Percentiles rank a stretch among this genome's conserved stretches.
Conservation (phyloP, 2,113 vertebrate genomes). For the Ceyx margarethae region DNA sequence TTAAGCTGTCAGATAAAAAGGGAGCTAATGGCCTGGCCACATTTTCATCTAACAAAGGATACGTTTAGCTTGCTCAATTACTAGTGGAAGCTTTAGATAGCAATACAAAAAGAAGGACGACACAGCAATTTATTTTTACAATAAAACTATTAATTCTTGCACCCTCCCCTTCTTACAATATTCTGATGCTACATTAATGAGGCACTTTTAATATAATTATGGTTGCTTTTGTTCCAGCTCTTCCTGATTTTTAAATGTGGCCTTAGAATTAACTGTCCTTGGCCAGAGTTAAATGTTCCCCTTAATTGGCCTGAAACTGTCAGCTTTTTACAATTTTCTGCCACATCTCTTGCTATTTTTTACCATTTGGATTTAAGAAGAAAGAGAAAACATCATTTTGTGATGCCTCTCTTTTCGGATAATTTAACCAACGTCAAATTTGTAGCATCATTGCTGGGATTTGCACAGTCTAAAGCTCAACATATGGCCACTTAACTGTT, state of each 20-base stretch:
- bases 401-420: not conserved
- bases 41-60: conserved; percentile 52
- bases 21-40: conserved; percentile 10
- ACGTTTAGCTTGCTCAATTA: conserved; percentile 47
- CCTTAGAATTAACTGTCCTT: conserved; percentile 48
- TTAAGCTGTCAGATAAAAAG: conserved; percentile 48
- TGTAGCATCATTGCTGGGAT: not conserved
- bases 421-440: not conserved
- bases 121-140: conserved; percentile 59
- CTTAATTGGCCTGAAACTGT: not conserved
- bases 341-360: not conserved
- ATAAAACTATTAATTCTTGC: conserved; percentile 51
- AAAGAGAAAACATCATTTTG: not conserved
- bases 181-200: conserved; percentile 39
- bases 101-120: conserved; percentile 6
- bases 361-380: not conserved
- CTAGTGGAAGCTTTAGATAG: conserved; percentile 10
- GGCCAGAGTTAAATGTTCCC: conserved; percentile 17
- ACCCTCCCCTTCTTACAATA: conserved; percentile 19
- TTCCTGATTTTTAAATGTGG: conserved; percentile 14
- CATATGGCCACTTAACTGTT: not conserved
- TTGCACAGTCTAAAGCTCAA: not conserved
- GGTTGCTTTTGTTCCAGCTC: conserved; percentile 33
- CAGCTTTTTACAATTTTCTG: not conserved
- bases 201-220: conserved; percentile 47